phyloP scores from a whole-genome alignment of 2,113 vertebrate genomes.

The Hypocryptadius cinnamomeus region DNA sequence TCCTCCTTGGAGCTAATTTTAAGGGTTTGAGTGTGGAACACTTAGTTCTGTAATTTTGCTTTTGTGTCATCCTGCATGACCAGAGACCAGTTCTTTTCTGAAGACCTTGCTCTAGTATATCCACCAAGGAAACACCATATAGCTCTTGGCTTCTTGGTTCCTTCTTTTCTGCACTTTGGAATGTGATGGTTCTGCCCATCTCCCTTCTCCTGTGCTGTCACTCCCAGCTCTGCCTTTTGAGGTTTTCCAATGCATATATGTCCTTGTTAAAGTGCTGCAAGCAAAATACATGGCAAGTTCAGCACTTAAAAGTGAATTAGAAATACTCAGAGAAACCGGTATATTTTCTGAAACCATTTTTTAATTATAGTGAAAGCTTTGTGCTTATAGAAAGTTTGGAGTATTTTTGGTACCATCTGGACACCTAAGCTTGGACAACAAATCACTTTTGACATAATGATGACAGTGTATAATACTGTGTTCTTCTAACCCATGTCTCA shows the following conservation, averaged over 20 bases:
- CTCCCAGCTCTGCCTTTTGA: not conserved
- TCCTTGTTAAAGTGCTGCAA: not conserved
- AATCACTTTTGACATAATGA: slow-evolving; percentile 39
- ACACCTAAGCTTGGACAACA: slow-evolving; percentile 28
- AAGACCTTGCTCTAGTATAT: not conserved
- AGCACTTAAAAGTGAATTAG: not conserved
- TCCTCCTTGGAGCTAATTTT: not conserved
- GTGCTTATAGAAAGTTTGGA: slow-evolving; percentile 1
- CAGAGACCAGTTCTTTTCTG: not conserved
- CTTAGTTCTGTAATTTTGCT: not conserved
- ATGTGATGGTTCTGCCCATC: not conserved
- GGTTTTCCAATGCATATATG: not conserved
- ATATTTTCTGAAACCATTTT: slow-evolving; percentile 4
- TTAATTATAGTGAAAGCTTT: slow-evolving; percentile 38
- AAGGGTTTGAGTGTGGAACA: fast-evolving
- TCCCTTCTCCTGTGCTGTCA: not conserved
- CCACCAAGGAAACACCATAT: not conserved
- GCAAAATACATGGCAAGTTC: not conserved
- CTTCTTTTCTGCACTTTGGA: not conserved
- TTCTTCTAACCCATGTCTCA: slow-evolving; percentile 9
- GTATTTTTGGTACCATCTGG: slow-evolving; percentile 51
- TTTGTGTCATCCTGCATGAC: not conserved
- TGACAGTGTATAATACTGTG: slow-evolving; percentile 2
- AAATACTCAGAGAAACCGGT: not conserved
- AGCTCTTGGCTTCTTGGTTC: not conserved